Evolutionary conservation across 2,797 vertebrate genomes (phyloP).

Genomic region (Acanthurus tractus): DNA sequence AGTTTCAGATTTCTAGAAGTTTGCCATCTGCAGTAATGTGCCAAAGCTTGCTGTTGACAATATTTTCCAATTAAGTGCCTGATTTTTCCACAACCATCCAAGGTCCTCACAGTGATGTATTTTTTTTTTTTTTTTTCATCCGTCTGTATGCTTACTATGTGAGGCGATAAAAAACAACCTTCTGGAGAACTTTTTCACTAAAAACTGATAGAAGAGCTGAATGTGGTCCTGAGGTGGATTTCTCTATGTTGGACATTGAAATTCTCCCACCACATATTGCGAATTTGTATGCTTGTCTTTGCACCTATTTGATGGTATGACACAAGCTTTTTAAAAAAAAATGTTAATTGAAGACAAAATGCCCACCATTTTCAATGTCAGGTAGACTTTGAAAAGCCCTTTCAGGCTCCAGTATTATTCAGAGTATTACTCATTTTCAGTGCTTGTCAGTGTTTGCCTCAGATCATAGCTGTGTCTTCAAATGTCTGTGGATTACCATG

Average conservation of each 20-base stretch:
- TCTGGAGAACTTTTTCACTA: background rate
- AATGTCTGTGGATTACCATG: conserved; percentile 22
- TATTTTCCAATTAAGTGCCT: background rate
- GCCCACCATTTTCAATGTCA: conserved; percentile 25
- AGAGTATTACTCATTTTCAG: conserved; percentile 12
- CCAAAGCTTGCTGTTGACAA: background rate
- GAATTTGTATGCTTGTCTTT: conserved; percentile 8
- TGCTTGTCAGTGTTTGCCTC: conserved; percentile 27
- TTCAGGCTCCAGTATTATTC: conserved; percentile 16
- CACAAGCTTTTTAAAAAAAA: background rate
- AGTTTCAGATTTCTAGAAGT: background rate
- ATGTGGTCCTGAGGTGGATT: background rate
- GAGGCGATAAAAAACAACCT: background rate
- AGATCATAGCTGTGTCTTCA: conserved; percentile 14
- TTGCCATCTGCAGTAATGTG: background rate
- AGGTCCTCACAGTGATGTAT: background rate
- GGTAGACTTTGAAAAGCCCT: conserved; percentile 29
- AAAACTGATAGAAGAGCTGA: background rate
- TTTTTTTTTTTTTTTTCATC: no score
- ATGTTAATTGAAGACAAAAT: conserved; percentile 17
- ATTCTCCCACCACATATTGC: background rate
- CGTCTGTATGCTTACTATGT: background rate
- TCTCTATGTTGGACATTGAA: background rate
- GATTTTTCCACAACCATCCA: background rate
- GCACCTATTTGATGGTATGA: conserved; percentile 8